Conservation (phyloP, 1,140 invertebrate species). For the Dicyema japonicum region DNA sequence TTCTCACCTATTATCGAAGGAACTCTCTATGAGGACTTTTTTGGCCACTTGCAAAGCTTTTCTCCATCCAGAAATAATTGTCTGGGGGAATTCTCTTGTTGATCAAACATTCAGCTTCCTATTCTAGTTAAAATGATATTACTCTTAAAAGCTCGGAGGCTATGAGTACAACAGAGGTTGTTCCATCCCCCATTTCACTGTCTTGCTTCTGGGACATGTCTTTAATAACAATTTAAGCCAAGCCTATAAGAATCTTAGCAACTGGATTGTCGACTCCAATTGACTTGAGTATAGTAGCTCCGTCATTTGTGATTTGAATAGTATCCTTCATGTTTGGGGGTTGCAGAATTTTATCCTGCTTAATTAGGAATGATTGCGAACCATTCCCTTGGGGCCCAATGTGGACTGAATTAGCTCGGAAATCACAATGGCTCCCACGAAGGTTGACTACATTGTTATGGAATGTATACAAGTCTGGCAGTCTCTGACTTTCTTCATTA, state of each 20-base stretch:
- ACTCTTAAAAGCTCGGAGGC: slow-evolving; percentile 57
- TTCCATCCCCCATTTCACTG: slow-evolving; percentile 96
- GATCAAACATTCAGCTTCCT: slow-evolving; percentile 65
- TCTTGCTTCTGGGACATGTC: slow-evolving; percentile 94
- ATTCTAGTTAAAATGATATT: slow-evolving; percentile 5
- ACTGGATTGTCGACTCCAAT: slow-evolving; percentile 93
- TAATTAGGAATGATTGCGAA: slow-evolving; percentile 6
- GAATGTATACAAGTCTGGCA: slow-evolving; percentile 32
- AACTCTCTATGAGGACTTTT: slow-evolving; percentile 37
- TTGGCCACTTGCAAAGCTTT: slow-evolving; percentile 45
- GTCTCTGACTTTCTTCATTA: slow-evolving; percentile 86
- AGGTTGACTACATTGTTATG: slow-evolving; percentile 33
- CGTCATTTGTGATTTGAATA: slow-evolving; percentile 91
- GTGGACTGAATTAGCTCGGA: slow-evolving; percentile 91
- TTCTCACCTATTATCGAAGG: slow-evolving; percentile 36
- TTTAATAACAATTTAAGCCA: slow-evolving; percentile 8
- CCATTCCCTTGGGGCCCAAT: slow-evolving; percentile 90
- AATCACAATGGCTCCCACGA: slow-evolving; percentile 84
- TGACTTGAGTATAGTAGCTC: slow-evolving; percentile 78
- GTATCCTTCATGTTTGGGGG: slow-evolving; percentile 39
- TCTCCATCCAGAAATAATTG: slow-evolving; percentile 72
- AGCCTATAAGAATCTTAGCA: slow-evolving; percentile 62
- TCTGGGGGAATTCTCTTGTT: slow-evolving; percentile 83
- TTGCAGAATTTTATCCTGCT: slow-evolving; percentile 55
- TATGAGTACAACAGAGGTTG: slow-evolving; percentile 82